These are phyloP conservation scores for Lysandra bellargus DNA, from an alignment of 2,888 invertebrate genomes.

Conservation along the genomic window DNA sequence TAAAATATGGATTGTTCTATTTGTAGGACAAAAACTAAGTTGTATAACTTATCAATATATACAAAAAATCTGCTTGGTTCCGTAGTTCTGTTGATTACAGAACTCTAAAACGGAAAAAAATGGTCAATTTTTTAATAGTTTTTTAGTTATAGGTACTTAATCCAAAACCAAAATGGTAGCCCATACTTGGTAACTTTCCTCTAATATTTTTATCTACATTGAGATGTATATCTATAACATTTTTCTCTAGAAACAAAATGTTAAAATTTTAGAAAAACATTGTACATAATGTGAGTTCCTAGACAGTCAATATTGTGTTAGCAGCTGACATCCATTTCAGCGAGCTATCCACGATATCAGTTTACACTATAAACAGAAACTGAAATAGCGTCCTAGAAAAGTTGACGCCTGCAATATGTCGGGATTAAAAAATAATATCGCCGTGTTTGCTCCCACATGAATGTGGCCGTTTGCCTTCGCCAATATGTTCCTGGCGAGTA, in stretches of 20 bases:
- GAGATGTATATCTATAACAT: too few species aligned
- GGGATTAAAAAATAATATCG: slow-evolving; percentile 35
- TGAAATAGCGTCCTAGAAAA: slow-evolving; percentile 40
- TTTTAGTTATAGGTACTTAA: too few species aligned
- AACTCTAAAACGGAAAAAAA: too few species aligned
- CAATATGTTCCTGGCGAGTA: slow-evolving; percentile 15
- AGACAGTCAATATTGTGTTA: slow-evolving; percentile 24
- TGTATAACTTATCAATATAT: too few species aligned
- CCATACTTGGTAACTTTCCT: too few species aligned
- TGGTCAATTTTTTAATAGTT: too few species aligned
- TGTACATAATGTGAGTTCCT: neutral
- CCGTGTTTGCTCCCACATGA: slow-evolving; percentile 31
- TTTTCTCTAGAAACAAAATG: neutral
- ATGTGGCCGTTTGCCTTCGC: slow-evolving; percentile 29
- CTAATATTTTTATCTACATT: too few species aligned
- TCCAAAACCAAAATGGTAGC: too few species aligned
- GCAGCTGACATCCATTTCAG: slow-evolving; percentile 19
- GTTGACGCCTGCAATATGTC: slow-evolving; percentile 36
- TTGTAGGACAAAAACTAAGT: too few species aligned
- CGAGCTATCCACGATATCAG: slow-evolving; percentile 35
- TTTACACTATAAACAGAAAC: slow-evolving; percentile 55
- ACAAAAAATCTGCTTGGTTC: too few species aligned
- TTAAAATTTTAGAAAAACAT: neutral
- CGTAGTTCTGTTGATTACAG: too few species aligned
- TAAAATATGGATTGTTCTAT: too few species aligned